Evolutionary conservation across 2,113 vertebrate genomes (phyloP).

Genomic region (Gorsachius goisagi): DNA sequence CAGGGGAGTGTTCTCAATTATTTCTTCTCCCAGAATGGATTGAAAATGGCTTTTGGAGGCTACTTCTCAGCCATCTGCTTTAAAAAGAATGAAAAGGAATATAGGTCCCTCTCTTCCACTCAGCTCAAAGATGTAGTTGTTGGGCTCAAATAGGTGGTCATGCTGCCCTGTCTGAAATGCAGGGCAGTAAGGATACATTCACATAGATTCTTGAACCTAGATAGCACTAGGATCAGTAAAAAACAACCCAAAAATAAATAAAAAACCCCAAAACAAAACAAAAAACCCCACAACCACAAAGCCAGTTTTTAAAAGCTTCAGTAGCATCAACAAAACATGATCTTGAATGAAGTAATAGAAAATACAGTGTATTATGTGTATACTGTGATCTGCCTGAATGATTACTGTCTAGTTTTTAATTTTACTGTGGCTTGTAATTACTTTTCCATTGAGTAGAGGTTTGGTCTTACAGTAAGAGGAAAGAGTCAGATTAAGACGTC

Average conservation of each 20-base stretch:
- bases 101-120: background rate
- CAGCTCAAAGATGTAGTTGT: background rate
- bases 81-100: background rate
- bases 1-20: background rate
- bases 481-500: background rate
- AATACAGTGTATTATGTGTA: background rate
- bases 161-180: background rate
- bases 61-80: background rate
- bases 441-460: background rate
- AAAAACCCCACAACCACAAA: background rate
- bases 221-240: background rate
- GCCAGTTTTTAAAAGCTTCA: background rate
- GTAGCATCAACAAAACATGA: background rate
- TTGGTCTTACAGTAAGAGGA: background rate
- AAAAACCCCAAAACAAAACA: background rate
- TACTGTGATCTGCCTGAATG: background rate
- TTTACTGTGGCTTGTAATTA: background rate
- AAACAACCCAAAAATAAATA: background rate
- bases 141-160: background rate
- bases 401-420: background rate
- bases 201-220: background rate
- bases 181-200: background rate
- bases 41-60: background rate
- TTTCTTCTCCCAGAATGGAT: background rate
- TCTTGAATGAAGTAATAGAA: background rate